Evolutionary conservation across 2,113 vertebrate genomes (phyloP).

Genomic region (Acinonyx jubatus): DNA sequence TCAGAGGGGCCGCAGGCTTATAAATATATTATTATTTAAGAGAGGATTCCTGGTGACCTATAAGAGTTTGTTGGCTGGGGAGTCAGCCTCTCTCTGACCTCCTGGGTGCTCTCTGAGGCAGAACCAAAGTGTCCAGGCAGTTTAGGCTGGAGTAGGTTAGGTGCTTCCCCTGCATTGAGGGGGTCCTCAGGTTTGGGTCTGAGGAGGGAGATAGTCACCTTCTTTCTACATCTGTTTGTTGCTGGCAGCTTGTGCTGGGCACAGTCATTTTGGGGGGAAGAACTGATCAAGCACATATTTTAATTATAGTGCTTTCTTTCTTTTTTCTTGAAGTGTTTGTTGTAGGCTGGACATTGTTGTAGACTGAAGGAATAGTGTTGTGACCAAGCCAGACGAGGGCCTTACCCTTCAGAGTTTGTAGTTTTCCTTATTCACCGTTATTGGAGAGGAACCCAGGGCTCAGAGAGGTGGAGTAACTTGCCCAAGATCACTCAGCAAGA

Average conservation of each 20-base stretch:
- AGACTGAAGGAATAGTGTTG: neutral
- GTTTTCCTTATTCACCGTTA: neutral
- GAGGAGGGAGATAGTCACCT: neutral
- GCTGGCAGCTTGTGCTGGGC: neutral
- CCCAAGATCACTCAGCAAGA: neutral
- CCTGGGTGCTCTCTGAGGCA: neutral
- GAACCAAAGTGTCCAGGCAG: neutral
- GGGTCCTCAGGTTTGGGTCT: neutral
- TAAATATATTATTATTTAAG: conserved; percentile 75
- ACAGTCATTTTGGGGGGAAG: neutral
- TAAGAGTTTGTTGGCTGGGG: conserved; percentile 41
- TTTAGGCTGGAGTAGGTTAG: neutral
- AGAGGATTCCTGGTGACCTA: conserved; percentile 51
- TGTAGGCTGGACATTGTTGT: neutral
- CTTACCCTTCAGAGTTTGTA: neutral
- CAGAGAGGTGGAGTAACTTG: neutral
- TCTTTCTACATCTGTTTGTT: neutral
- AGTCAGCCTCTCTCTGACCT: neutral
- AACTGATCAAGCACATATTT: neutral
- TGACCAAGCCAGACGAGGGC: neutral
- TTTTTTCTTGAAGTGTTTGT: neutral
- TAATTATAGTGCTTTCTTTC: neutral
- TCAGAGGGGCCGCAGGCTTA: conserved; percentile 75
- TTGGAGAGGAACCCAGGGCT: neutral
- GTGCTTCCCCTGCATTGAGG: no score